Percentiles rank a stretch among this genome's conserved stretches.
Conservation (phyloP, 2,113 vertebrate genomes). For the Ceratotherium simum region DNA sequence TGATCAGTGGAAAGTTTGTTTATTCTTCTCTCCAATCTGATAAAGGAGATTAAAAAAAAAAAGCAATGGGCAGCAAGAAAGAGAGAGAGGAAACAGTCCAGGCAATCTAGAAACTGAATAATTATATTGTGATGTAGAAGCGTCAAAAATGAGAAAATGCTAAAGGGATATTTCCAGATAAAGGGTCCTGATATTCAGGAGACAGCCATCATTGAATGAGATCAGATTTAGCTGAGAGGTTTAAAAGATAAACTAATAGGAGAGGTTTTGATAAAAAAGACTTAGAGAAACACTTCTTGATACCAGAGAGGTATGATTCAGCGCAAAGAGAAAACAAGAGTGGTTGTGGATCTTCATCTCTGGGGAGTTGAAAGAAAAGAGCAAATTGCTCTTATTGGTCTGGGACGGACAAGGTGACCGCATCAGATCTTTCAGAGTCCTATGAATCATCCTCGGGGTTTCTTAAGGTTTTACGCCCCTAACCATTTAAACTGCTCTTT, state of each 20-base stretch:
- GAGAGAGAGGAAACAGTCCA: background rate
- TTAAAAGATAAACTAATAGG: constrained; percentile 15
- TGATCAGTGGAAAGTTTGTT: constrained; percentile 10
- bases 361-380: background rate
- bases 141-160: constrained; percentile 15
- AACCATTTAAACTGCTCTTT: background rate
- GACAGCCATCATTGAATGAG: background rate
- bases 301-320: background rate
- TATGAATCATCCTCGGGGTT: background rate
- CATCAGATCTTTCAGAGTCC: background rate
- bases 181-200: background rate
- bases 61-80: background rate
- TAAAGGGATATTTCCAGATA: background rate
- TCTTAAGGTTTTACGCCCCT: background rate
- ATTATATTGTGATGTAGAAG: background rate
- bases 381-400: background rate
- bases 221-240: background rate
- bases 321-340: background rate
- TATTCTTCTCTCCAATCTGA: background rate
- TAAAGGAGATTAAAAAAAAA: background rate
- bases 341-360: background rate
- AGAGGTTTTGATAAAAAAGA: constrained; percentile 1
- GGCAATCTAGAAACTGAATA: background rate
- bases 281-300: background rate
- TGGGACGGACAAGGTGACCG: background rate